Evolutionary conservation across 2,113 vertebrate genomes (phyloP).

Genomic region (Melanerpes aurifrons): DNA sequence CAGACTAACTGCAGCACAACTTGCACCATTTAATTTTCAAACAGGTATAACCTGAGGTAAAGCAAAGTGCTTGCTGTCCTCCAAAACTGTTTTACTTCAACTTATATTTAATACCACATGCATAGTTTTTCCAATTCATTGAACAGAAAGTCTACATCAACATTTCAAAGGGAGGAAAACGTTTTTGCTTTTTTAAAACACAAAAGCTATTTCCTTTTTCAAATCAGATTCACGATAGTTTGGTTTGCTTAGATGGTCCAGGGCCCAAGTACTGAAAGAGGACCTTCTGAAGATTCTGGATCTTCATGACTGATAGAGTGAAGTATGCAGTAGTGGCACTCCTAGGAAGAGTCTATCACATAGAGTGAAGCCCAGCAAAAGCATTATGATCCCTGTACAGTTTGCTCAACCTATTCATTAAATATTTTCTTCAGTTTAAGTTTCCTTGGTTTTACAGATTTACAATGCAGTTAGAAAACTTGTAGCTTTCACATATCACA

Average conservation of each 20-base stretch:
- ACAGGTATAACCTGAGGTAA: not conserved
- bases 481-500: fast-evolving
- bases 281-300: not conserved
- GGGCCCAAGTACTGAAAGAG: not conserved
- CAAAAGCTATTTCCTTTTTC: not conserved
- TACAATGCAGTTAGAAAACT: not conserved
- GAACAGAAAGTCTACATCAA: not conserved
- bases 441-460: not conserved
- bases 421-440: not conserved
- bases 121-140: not conserved
- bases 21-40: not conserved
- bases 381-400: not conserved
- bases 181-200: not conserved
- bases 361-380: not conserved
- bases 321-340: not conserved
- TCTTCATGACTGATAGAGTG: not conserved
- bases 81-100: not conserved
- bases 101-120: not conserved
- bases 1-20: not conserved
- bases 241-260: not conserved
- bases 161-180: not conserved
- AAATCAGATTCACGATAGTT: not conserved
- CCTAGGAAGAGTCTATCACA: not conserved
- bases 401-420: not conserved
- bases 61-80: not conserved